Conservation (phyloP, 2,797 vertebrate species). For the Ambastaia sidthimunki region DNA sequence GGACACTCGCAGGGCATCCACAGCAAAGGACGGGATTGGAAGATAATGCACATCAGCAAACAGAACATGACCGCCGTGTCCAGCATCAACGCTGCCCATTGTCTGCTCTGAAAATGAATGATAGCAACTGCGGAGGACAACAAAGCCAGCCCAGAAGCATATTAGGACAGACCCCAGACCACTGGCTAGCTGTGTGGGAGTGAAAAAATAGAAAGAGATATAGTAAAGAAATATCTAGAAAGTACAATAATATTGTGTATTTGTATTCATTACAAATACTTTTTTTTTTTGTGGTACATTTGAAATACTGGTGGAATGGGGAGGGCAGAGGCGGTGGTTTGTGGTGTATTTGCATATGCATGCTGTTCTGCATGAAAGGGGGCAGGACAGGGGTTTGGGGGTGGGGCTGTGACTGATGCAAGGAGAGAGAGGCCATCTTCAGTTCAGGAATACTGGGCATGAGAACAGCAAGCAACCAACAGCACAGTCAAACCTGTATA, state of each 20-base stretch:
- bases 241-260: slow-evolving; percentile 42
- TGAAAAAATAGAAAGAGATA: slow-evolving; percentile 28
- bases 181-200: slow-evolving; percentile 48
- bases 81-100: slow-evolving; percentile 64
- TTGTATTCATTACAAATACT: slow-evolving; percentile 27
- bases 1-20: slow-evolving; percentile 71
- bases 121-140: slow-evolving; percentile 60
- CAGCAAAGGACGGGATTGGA: slow-evolving; percentile 68
- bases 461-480: slow-evolving; percentile 30
- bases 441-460: slow-evolving; percentile 12
- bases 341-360: slow-evolving; percentile 59
- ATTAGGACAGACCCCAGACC: slow-evolving; percentile 62
- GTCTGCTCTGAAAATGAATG: slow-evolving; percentile 68
- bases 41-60: slow-evolving; percentile 77
- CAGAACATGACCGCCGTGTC: slow-evolving; percentile 71
- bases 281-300: slow-evolving; percentile 40
- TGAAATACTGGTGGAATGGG: slow-evolving; percentile 48
- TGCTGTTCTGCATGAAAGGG: slow-evolving; percentile 52
- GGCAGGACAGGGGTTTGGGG: slow-evolving; percentile 33
- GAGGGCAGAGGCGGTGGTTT: slow-evolving; percentile 44
- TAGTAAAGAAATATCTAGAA: slow-evolving; percentile 27
- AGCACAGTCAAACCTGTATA: not conserved
- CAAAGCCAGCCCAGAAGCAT: slow-evolving; percentile 61
- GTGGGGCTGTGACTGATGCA: slow-evolving; percentile 23
- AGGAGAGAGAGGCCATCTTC: slow-evolving; percentile 34